Percentiles rank a stretch among this genome's conserved stretches.
Conservation (phyloP, 1,140 invertebrate species). For the Spodoptera frugiperda region DNA sequence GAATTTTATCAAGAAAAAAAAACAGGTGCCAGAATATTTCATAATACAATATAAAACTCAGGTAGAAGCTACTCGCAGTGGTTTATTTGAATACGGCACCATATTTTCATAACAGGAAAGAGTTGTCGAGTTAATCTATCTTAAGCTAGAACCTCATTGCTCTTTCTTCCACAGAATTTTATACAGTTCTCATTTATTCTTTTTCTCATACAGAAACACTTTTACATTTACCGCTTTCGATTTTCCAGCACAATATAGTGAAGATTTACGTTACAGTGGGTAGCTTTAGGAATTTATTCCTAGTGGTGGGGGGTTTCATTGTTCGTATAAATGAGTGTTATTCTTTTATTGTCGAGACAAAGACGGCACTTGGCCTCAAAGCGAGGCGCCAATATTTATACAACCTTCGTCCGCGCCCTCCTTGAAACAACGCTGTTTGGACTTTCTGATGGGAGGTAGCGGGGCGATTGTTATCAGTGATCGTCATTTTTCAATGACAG, state of each 20-base stretch:
- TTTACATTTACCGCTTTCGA: constrained; percentile 31
- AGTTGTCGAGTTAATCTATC: neutral
- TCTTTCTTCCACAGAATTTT: neutral
- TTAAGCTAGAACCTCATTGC: constrained; percentile 1
- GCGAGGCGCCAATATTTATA: constrained; percentile 79
- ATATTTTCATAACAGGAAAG: neutral
- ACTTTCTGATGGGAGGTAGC: constrained; percentile 38
- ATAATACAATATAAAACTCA: neutral
- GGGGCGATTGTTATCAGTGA: constrained; percentile 2
- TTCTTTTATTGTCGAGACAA: constrained; percentile 82
- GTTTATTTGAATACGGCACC: neutral
- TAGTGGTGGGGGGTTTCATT: constrained; percentile 63
- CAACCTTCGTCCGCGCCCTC: constrained; percentile 68
- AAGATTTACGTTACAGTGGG: constrained; percentile 37
- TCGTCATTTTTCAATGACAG: no score
- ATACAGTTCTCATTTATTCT: neutral
- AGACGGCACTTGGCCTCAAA: constrained; percentile 76
- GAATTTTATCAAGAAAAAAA: no score
- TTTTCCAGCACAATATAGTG: constrained; percentile 38
- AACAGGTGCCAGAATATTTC: neutral
- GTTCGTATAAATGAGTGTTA: constrained; percentile 80
- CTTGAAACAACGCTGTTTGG: constrained; percentile 43
- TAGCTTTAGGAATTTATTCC: constrained; percentile 43
- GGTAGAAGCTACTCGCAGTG: no score
- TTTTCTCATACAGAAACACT: constrained; percentile 23